phyloP scores from a whole-genome alignment of 2,888 invertebrate species.

The Ernsta delagoae region DNA sequence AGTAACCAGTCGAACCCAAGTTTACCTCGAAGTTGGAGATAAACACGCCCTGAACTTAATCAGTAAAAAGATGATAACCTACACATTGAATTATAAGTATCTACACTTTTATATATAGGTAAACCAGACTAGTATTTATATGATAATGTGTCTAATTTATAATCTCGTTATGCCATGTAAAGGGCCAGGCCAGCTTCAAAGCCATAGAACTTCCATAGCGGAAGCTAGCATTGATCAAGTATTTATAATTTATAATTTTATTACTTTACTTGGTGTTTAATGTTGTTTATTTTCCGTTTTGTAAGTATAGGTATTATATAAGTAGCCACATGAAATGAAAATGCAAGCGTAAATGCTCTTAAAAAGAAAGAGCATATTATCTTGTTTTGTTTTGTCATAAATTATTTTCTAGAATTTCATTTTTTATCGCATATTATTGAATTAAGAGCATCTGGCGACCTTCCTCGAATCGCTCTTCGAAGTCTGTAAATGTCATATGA shows the following conservation, averaged over 20 bases:
- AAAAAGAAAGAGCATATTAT: too few species aligned
- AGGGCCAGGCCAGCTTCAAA: slow-evolving; percentile 18
- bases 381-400: too few species aligned
- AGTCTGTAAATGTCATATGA: slow-evolving; percentile 36
- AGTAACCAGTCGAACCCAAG: slow-evolving; percentile 23
- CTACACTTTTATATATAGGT: neutral
- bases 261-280: too few species aligned
- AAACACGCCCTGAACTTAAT: slow-evolving; percentile 22
- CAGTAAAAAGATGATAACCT: slow-evolving; percentile 35
- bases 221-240: slow-evolving; percentile 9
- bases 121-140: neutral
- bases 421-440: too few species aligned
- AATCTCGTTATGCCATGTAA: slow-evolving; percentile 16
- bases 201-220: slow-evolving; percentile 14
- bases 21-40: slow-evolving; percentile 26
- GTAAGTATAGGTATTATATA: too few species aligned
- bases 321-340: too few species aligned
- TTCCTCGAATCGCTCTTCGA: slow-evolving; percentile 1
- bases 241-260: too few species aligned
- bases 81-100: slow-evolving; percentile 10
- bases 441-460: slow-evolving; percentile 1
- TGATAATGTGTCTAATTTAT: slow-evolving; percentile 12
- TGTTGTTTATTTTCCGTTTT: too few species aligned
- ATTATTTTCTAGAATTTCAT: too few species aligned
- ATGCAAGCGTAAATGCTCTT: too few species aligned